phyloP scores from a whole-genome alignment of 2,797 vertebrate genomes.

The Botia kubotai region DNA sequence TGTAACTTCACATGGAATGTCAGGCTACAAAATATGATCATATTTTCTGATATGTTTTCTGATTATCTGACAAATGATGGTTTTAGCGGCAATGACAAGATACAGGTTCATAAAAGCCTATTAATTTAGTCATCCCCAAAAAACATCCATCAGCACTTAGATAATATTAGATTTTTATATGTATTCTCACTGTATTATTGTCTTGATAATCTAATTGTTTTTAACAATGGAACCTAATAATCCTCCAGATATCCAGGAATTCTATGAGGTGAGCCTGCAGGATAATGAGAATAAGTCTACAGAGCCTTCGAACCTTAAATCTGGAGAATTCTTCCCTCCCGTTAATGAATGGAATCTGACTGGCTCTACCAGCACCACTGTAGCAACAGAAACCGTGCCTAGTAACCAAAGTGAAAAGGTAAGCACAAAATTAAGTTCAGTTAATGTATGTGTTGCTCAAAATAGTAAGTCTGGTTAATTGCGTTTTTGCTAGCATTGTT shows the following conservation, averaged over 20 bases:
- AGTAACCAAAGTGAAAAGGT: constrained; percentile 83
- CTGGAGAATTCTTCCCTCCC: constrained; percentile 73
- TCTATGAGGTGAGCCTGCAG: constrained; percentile 88
- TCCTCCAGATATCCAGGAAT: constrained; percentile 84
- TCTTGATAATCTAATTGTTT: neutral
- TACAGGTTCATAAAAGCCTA: neutral
- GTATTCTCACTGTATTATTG: neutral
- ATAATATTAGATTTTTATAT: neutral
- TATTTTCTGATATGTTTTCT: no score
- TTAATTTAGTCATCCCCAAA: neutral
- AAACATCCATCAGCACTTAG: neutral
- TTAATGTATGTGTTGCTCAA: neutral
- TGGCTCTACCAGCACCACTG: constrained; percentile 76
- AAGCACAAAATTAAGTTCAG: constrained; percentile 43
- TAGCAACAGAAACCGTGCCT: constrained; percentile 78
- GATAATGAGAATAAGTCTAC: constrained; percentile 80
- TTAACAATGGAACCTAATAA: constrained; percentile 11
- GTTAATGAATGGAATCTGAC: constrained; percentile 83
- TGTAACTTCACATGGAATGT: no score
- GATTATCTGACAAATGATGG: no score
- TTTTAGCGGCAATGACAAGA: no score
- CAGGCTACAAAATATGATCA: no score
- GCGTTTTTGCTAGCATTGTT: neutral
- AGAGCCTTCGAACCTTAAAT: constrained; percentile 70
- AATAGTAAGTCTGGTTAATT: neutral